These are phyloP conservation scores for Stenichneumon culpator DNA, from an alignment of 2,888 invertebrate species.

Conservation along the genomic window DNA sequence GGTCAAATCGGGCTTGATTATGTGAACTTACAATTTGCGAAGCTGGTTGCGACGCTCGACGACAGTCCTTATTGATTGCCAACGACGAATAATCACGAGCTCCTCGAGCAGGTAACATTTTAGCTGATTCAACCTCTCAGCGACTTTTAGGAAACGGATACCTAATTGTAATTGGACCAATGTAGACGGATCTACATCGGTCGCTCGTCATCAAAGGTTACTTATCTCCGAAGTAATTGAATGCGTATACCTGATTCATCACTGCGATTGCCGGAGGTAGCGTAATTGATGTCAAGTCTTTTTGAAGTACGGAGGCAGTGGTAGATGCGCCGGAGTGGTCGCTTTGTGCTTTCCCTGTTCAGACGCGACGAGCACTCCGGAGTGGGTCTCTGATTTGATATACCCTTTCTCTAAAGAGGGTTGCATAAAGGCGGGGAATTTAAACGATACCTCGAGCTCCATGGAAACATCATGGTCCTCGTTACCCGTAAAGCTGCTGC, in stretches of 20 bases:
- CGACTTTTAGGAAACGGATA: not conserved
- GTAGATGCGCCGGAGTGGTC: not conserved
- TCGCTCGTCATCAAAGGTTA: not conserved
- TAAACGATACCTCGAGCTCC: not conserved
- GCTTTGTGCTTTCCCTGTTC: slow-evolving; percentile 8
- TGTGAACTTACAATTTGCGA: slow-evolving; percentile 46
- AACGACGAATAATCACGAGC: slow-evolving; percentile 40
- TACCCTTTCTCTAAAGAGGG: not conserved
- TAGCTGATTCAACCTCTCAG: not conserved
- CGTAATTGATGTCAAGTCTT: slow-evolving; percentile 13
- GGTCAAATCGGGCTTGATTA: slow-evolving; percentile 27
- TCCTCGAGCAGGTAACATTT: not conserved
- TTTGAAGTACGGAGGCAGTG: not conserved
- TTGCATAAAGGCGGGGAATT: not conserved
- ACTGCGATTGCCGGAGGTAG: not conserved
- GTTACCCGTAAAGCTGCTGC: not conserved
- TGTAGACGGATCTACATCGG: not conserved
- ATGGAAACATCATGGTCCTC: not conserved
- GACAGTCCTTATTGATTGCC: slow-evolving; percentile 56
- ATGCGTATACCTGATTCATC: not conserved
- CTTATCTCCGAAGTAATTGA: not conserved
- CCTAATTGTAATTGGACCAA: not conserved
- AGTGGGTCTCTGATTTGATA: slow-evolving; percentile 14
- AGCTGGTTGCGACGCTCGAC: slow-evolving; percentile 1
- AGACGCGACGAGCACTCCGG: not conserved